Conservation (phyloP, 2,113 vertebrate species). For the Heteronetta atricapilla region DNA sequence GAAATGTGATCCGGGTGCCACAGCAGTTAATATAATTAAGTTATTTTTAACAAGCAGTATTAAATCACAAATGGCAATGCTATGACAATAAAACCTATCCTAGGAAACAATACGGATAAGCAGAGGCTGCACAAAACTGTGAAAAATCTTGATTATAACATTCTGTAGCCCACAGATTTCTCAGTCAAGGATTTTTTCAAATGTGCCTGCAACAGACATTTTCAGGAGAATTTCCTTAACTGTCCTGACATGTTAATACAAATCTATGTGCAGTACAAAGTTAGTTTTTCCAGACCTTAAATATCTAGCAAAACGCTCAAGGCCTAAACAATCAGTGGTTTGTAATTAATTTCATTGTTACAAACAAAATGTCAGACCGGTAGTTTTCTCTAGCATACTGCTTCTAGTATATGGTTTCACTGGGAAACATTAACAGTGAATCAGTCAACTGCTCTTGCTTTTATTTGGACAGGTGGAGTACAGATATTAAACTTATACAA, state of each 20-base stretch:
- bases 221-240: background rate
- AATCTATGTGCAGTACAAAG: background rate
- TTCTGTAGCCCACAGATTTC: background rate
- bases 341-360: background rate
- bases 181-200: background rate
- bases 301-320: background rate
- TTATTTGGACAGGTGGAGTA: conserved; percentile 29
- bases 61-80: background rate
- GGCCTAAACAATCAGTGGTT: background rate
- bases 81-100: background rate
- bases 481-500: conserved; percentile 33
- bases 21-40: background rate
- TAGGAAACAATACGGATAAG: background rate
- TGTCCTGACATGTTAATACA: background rate
- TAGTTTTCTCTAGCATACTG: background rate
- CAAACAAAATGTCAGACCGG: background rate
- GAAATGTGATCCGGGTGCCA: background rate
- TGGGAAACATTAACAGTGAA: conserved; percentile 37
- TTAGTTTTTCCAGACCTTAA: background rate
- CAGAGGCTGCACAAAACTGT: background rate
- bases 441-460: conserved; percentile 20
- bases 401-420: background rate
- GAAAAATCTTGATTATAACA: background rate
- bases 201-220: background rate
- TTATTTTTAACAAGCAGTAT: background rate